phyloP scores from a whole-genome alignment of 2,797 vertebrate species.

The Trachurus trachurus region DNA sequence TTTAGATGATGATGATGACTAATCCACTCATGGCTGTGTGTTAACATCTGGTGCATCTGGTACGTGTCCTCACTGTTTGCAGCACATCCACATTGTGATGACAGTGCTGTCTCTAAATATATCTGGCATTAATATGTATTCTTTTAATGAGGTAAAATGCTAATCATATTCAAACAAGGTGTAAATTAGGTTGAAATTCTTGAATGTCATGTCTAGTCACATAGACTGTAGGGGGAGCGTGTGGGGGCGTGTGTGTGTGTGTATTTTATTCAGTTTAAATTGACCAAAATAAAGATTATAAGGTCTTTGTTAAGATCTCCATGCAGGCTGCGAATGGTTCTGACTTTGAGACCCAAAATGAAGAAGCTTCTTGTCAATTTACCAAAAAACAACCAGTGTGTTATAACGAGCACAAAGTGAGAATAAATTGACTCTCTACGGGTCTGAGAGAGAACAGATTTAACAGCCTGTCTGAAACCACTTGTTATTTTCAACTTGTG shows the following conservation, averaged over 20 bases:
- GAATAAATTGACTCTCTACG: slow-evolving; percentile 4
- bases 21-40: not conserved
- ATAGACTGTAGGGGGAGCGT: not conserved
- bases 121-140: not conserved
- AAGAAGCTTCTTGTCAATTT: slow-evolving; percentile 16
- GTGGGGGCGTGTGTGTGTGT: not conserved
- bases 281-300: not conserved
- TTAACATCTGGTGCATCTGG: slow-evolving; percentile 20
- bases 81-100: not conserved
- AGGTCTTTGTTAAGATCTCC: not conserved
- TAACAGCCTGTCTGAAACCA: slow-evolving; percentile 24
- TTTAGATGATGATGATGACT: not conserved
- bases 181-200: not conserved
- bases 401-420: slow-evolving; percentile 28
- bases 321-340: not conserved
- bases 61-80: not conserved
- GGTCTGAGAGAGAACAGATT: slow-evolving; percentile 11
- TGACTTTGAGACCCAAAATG: not conserved
- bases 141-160: not conserved
- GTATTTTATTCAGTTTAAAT: too few relatives aligned
- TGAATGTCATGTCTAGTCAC: not conserved
- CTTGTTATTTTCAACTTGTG: not conserved
- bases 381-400: not conserved
- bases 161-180: not conserved
- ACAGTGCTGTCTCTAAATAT: slow-evolving; percentile 5